Conservation (phyloP, 2,113 vertebrate species). For the Colistium nudipinnis region DNA sequence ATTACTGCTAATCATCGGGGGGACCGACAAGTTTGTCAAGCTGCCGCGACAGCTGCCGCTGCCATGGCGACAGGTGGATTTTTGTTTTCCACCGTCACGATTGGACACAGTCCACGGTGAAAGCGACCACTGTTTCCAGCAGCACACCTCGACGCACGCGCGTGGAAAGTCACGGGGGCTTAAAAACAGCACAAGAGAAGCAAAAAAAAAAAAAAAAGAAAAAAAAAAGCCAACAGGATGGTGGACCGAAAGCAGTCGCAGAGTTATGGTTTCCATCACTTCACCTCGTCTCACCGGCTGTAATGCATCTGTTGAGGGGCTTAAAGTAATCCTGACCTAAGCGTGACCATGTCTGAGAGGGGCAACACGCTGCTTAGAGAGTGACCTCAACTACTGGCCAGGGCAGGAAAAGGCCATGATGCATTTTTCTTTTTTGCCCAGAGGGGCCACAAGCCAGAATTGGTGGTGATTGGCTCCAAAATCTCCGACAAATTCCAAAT, state of each 20-base stretch:
- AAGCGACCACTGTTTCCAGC: slow-evolving; percentile 55
- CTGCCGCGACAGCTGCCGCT: slow-evolving; percentile 39
- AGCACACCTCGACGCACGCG: slow-evolving; percentile 37
- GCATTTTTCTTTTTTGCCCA: not conserved
- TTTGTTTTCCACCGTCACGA: slow-evolving; percentile 10
- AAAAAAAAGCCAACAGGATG: slow-evolving; percentile 17
- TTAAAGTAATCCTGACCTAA: slow-evolving; percentile 15
- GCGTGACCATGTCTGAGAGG: not conserved
- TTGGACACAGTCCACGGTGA: slow-evolving; percentile 28
- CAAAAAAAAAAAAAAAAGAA: slow-evolving; percentile 12
- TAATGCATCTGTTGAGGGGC: not conserved
- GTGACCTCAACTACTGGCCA: slow-evolving; percentile 20
- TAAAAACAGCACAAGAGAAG: slow-evolving; percentile 42
- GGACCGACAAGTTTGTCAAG: slow-evolving; percentile 6
- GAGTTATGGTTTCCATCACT: slow-evolving; percentile 62
- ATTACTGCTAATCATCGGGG: slow-evolving; percentile 47
- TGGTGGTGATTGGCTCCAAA: slow-evolving; percentile 40
- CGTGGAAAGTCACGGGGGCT: slow-evolving; percentile 43
- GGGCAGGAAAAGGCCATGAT: slow-evolving; percentile 2
- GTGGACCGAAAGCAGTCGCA: slow-evolving; percentile 9
- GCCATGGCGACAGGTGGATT: slow-evolving; percentile 45
- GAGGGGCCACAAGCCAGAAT: slow-evolving; percentile 19
- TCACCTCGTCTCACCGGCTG: slow-evolving; percentile 50
- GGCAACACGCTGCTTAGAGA: not conserved
- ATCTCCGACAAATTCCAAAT: slow-evolving; percentile 59